Percentiles rank a stretch among this genome's conserved stretches.
Evolutionary conservation across 2,888 invertebrate genomes (phyloP).

Genomic region (Alitta virens): DNA sequence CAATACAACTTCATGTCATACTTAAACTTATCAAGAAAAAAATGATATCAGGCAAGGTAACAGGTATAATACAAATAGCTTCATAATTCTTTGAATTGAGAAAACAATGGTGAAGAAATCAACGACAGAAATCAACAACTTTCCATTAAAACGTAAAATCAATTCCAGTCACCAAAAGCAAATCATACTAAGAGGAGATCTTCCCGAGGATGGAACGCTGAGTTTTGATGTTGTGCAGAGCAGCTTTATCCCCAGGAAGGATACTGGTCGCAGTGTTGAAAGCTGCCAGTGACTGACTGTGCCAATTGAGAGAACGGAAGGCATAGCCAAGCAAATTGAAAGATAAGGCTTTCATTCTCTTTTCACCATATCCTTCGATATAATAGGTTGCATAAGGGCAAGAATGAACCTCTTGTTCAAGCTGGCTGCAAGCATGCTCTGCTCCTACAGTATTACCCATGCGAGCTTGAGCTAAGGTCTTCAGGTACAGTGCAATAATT

Average conservation of each 20-base stretch:
- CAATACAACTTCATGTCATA: no score
- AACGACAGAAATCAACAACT: no score
- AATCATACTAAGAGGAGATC: no score
- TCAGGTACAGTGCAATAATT: conserved; percentile 24
- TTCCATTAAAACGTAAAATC: no score
- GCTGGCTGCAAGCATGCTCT: conserved; percentile 13
- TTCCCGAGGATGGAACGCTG: not conserved
- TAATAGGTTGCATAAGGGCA: conserved; percentile 21
- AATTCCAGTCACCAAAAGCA: no score
- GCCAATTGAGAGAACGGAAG: conserved; percentile 12
- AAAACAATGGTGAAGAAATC: no score
- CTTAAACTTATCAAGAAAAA: no score
- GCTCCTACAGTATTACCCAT: conserved; percentile 19
- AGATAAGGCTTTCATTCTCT: conserved; percentile 24
- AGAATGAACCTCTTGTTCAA: conserved; percentile 14
- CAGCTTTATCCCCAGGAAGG: conserved; percentile 20
- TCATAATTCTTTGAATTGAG: no score
- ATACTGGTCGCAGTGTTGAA: conserved; percentile 19
- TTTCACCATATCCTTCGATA: conserved; percentile 20
- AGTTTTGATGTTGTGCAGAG: conserved; percentile 8
- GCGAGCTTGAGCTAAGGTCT: conserved; percentile 15
- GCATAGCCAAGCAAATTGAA: conserved; percentile 21
- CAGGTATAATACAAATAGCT: no score
- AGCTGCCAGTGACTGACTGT: conserved; percentile 9
- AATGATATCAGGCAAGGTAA: no score